phyloP scores from a whole-genome alignment of 1,140 invertebrate species.

The Ericerus pela region DNA sequence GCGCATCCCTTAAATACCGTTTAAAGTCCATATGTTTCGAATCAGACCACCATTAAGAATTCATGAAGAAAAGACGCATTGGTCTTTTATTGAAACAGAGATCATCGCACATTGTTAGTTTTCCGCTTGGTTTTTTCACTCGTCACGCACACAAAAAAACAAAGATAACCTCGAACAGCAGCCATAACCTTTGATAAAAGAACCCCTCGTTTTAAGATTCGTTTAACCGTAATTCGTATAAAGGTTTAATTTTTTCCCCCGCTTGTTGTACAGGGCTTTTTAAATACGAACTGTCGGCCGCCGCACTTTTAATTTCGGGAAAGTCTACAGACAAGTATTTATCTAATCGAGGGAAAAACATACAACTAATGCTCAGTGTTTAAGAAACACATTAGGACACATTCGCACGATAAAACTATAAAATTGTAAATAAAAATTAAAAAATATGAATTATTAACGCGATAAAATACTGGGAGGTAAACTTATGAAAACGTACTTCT shows the following conservation, averaged over 20 bases:
- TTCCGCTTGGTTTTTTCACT: not conserved
- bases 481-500: too few species aligned
- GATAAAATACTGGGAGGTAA: too few species aligned
- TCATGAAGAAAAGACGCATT: not conserved
- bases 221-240: slow-evolving; percentile 7
- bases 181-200: slow-evolving; percentile 1
- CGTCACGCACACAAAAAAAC: not conserved
- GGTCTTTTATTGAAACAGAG: not conserved
- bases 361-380: not conserved
- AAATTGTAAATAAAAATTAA: too few species aligned
- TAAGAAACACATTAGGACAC: not conserved
- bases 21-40: slow-evolving; percentile 6
- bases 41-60: slow-evolving; percentile 7
- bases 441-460: too few species aligned
- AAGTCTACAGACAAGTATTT: too few species aligned
- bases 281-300: too few species aligned
- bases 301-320: too few species aligned
- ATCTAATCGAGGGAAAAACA: too few species aligned
- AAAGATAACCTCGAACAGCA: not conserved
- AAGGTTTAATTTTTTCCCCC: too few species aligned
- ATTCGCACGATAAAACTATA: too few species aligned
- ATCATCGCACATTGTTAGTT: not conserved
- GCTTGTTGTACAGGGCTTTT: too few species aligned
- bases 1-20: too few species aligned
- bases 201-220: not conserved